phyloP scores from a whole-genome alignment of 1,140 invertebrate genomes.

The Dreissena polymorpha region DNA sequence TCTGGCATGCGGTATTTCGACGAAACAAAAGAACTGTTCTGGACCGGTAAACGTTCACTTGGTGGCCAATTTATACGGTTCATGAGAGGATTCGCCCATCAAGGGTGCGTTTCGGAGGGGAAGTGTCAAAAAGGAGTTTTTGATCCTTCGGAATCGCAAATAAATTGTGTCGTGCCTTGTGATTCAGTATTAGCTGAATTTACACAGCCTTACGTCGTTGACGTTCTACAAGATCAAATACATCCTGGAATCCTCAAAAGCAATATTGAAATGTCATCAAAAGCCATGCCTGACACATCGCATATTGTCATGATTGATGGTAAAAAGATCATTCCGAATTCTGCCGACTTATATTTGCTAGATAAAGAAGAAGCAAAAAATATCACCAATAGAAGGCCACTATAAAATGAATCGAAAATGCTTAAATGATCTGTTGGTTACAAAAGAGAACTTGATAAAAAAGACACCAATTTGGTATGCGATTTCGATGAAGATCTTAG shows the following conservation, averaged over 20 bases:
- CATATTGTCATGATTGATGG: slow-evolving; percentile 19
- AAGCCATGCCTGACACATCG: not conserved
- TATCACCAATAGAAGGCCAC: not conserved
- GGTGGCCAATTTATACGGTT: slow-evolving; percentile 25
- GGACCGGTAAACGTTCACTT: slow-evolving; percentile 5
- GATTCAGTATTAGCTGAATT: not conserved
- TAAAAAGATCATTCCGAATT: slow-evolving; percentile 16
- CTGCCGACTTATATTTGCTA: not conserved
- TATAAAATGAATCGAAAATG: not conserved
- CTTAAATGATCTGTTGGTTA: not conserved
- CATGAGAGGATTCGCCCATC: slow-evolving; percentile 24
- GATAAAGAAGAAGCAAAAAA: slow-evolving; percentile 14
- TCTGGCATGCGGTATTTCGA: not conserved
- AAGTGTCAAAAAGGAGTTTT: not conserved
- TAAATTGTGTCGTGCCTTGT: slow-evolving; percentile 3
- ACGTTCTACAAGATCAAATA: not conserved
- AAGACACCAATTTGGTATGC: not conserved
- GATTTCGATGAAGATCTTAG: not conserved
- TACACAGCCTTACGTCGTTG: not conserved
- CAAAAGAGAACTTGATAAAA: too few species aligned
- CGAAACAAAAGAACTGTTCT: slow-evolving; percentile 1
- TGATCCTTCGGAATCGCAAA: not conserved
- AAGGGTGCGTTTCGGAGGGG: slow-evolving; percentile 3
- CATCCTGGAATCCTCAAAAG: not conserved
- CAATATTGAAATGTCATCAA: slow-evolving; percentile 4